Conservation (phyloP, 2,888 invertebrate genomes). For the Scaptomyza polygonia region DNA sequence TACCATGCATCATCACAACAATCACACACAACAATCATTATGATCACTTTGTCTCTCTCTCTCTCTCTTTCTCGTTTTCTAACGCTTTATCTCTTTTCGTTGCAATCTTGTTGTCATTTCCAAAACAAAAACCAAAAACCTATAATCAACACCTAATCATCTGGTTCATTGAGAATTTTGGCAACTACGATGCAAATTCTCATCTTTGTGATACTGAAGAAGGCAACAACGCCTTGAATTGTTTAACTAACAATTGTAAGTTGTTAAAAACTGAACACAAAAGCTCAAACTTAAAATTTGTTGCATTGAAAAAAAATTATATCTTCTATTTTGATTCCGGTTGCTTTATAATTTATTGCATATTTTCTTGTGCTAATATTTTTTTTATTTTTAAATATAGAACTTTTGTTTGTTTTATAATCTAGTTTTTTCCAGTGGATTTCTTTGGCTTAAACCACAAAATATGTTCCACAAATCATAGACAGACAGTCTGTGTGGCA, state of each 20-base stretch:
- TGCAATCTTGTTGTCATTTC: conserved; percentile 42
- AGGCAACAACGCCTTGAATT: background rate
- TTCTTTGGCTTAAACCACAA: background rate
- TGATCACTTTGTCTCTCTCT: conserved; percentile 36
- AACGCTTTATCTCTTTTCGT: background rate
- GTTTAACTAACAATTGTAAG: too few species aligned
- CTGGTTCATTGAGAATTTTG: too few species aligned
- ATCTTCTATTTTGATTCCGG: too few species aligned
- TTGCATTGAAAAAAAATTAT: too few species aligned
- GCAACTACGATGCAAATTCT: too few species aligned
- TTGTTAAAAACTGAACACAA: too few species aligned
- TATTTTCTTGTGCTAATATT: too few species aligned
- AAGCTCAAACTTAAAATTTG: too few species aligned
- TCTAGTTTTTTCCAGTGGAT: too few species aligned
- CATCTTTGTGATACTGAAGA: conserved; percentile 7
- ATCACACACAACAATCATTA: conserved; percentile 17
- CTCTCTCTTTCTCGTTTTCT: conserved; percentile 42
- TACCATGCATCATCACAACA: conserved; percentile 11
- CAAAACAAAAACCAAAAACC: conserved; percentile 29
- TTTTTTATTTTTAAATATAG: too few species aligned
- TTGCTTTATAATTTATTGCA: too few species aligned
- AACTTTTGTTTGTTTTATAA: too few species aligned
- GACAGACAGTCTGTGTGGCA: conserved; percentile 3
- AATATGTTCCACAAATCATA: conserved; percentile 12
- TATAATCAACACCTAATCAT: conserved; percentile 16